Conservation (phyloP, 2,797 vertebrate species). For the Staurois parvus region DNA sequence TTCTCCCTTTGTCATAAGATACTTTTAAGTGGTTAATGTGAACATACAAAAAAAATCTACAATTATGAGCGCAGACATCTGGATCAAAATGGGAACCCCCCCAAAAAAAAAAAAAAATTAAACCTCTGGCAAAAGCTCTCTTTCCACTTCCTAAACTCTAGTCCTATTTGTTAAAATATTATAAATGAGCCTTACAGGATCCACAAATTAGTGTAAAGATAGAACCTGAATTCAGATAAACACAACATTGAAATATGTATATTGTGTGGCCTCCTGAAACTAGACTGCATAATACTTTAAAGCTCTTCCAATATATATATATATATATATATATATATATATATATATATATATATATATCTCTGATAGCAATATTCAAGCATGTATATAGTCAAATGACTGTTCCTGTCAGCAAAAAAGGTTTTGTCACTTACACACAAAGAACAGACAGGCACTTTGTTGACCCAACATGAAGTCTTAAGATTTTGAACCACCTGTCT, state of each 20-base stretch:
- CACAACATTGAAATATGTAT: background rate
- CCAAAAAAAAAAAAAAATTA: background rate
- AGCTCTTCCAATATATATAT: background rate
- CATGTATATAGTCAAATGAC: background rate
- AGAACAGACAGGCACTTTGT: slow-evolving; percentile 40
- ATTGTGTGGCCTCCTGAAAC: background rate
- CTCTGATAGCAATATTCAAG: background rate
- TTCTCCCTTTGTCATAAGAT: no score
- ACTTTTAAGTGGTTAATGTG: background rate
- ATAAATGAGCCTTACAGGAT: background rate
- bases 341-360: background rate
- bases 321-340: no score
- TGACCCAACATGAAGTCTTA: background rate
- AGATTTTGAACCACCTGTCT: background rate
- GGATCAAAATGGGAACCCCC: no score
- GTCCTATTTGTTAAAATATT: background rate
- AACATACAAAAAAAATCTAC: background rate
- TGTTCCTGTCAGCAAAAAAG: background rate
- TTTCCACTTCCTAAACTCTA: background rate
- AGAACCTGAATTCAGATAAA: background rate
- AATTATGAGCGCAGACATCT: background rate
- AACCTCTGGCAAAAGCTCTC: background rate
- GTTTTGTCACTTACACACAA: background rate
- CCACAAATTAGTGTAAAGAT: background rate
- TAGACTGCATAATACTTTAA: background rate